Evolutionary conservation across 35 echinoderm and acorn worm genomes (phyloP).

Genomic region (Ophiothrix spiculata): DNA sequence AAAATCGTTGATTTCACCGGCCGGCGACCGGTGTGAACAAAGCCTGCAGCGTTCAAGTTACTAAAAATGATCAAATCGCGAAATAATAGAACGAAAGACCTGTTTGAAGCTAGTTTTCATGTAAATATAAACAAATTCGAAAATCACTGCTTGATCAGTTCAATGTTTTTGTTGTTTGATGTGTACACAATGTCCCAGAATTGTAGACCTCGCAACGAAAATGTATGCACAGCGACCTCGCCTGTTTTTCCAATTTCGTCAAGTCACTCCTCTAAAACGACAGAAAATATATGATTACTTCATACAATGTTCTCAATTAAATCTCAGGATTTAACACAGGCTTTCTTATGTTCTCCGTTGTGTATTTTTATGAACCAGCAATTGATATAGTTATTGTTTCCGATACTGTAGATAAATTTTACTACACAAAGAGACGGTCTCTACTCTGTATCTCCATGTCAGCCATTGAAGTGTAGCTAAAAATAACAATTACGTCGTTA

Average conservation of each 20-base stretch:
- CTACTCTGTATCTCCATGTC: not conserved
- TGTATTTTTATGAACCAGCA: not conserved
- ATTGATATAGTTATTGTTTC: not conserved
- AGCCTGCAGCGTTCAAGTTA: not conserved
- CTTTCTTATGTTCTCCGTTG: not conserved
- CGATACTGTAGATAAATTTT: not conserved
- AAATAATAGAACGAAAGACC: not conserved
- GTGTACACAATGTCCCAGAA: not conserved
- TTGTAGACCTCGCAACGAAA: conserved; percentile 5
- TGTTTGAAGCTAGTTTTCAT: not conserved
- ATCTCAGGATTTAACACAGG: not conserved
- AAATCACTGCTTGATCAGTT: not conserved
- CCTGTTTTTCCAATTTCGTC: not conserved
- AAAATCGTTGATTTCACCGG: not conserved
- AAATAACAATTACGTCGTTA: not conserved
- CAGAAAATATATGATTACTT: not conserved
- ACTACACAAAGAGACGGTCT: not conserved
- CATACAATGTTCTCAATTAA: not conserved
- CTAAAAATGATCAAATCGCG: not conserved
- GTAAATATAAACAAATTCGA: not conserved
- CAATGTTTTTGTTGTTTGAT: not conserved
- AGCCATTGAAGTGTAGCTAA: not conserved
- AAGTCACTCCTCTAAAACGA: not conserved
- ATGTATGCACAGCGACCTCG: not conserved
- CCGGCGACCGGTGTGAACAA: not conserved